phyloP scores from a whole-genome alignment of 2,888 invertebrate species.

The Phengaris arion region DNA sequence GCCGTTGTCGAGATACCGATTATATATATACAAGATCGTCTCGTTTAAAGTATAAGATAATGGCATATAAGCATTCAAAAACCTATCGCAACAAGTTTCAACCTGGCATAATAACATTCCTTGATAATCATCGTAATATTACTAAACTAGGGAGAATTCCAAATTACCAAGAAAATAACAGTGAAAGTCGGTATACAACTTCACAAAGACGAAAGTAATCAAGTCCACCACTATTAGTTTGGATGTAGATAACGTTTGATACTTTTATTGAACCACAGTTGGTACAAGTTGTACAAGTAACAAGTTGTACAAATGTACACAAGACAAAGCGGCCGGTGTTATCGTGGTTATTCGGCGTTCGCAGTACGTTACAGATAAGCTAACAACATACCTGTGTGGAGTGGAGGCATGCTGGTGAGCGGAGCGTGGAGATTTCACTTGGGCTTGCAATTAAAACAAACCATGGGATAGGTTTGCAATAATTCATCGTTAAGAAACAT shows the following conservation, averaged over 20 bases:
- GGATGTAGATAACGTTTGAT: conserved; percentile 13
- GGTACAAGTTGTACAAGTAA: not conserved
- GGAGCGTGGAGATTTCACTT: conserved; percentile 37
- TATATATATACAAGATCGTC: no score
- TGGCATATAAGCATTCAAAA: no score
- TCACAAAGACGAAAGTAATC: not conserved
- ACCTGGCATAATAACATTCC: not conserved
- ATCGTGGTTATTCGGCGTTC: conserved; percentile 38
- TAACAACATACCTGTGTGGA: conserved; percentile 52
- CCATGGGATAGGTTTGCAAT: no score
- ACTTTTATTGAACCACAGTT: not conserved
- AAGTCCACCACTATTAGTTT: not conserved
- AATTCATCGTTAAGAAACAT: no score
- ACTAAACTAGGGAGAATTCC: not conserved
- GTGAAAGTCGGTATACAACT: not conserved
- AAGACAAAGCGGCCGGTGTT: conserved; percentile 20
- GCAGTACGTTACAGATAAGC: conserved; percentile 50
- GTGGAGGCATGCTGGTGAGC: conserved; percentile 34
- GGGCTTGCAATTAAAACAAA: no score
- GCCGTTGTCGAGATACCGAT: no score
- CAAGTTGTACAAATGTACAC: conserved; percentile 7
- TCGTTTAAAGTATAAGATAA: no score
- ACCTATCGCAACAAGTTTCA: no score
- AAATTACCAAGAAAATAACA: conserved; percentile 4
- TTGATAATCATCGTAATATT: not conserved